Base-by-base conservation (phyloP, 53 echinoderm and acorn worm species). In the Luidia sarsii region DNA sequence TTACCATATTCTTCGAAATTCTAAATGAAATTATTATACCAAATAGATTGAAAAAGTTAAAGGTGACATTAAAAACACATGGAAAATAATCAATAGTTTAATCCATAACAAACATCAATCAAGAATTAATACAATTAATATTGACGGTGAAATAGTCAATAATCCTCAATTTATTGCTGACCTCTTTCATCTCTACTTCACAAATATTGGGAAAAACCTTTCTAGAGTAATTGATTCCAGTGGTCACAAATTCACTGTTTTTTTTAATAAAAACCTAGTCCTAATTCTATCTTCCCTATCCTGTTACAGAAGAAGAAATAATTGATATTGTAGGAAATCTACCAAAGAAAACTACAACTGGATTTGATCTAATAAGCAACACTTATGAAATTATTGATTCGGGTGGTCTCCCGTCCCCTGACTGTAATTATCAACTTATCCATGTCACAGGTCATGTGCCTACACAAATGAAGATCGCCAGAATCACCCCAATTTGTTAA, bases 351-450 rank as follows among this genome's bases (percentile, higher is more conserved):
- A 64, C 34, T 19, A 65, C 39, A 7, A 0, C 23, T 3, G 65
- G 39, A 8, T 3, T 20, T 65, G 65, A 65, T 65, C 65, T 22
- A 1, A 21, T 65, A 21, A 65, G 7, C 7, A 65, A 34, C 2
- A n/a, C 14, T 83, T 22, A 37, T 82, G 2, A 70, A 69, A 57
- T 13, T 15, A 21, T 31, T 56, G 3, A 45, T 8, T n/a, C 22
- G 41, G 39, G 60, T 28, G 8, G 39, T 70, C 14, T 39, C 56
- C 1, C 23, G 6, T 5, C 86, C 86, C 25, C 64, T 86, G 6
- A 48, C 64, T 23, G 51, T 66, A 22, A 65, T 86, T 39, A 39
- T 79, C 33, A 80, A 79, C 46, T n/a, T n/a, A n/a, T n/a, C n/a
- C n/a, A n/a, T n/a, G n/a, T n/a, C n/a, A n/a, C n/a, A n/a, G n/a